These are phyloP conservation scores for Caenorhabditis remanei DNA, from an alignment of 1,140 invertebrate genomes.

Conservation along the genomic window DNA sequence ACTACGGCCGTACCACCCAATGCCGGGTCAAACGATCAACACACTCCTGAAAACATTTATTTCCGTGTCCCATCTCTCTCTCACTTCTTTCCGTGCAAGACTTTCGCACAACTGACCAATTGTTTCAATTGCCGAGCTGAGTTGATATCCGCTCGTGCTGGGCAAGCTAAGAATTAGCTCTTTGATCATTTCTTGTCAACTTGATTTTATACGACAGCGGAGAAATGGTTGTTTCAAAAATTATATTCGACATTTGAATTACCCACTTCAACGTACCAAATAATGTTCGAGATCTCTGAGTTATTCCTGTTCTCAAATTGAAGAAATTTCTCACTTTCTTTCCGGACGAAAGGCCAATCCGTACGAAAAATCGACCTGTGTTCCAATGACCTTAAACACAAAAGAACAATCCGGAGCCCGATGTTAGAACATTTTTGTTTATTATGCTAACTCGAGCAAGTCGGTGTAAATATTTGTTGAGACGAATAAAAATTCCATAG, in stretches of 20 bases:
- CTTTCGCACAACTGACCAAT: constrained; percentile 7
- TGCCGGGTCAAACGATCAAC: constrained; percentile 13
- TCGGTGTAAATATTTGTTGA: constrained; percentile 19
- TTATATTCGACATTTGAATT: too few species aligned
- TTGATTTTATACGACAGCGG: not conserved
- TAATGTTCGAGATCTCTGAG: not conserved
- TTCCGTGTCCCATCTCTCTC: not conserved
- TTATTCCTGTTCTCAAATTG: not conserved
- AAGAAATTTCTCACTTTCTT: not conserved
- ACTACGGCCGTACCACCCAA: not conserved
- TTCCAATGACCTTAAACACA: constrained; percentile 10
- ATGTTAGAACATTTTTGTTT: not conserved
- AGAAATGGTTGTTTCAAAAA: too few species aligned
- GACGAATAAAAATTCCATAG: not conserved
- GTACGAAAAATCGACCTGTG: constrained; percentile 14
- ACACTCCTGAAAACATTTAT: not conserved
- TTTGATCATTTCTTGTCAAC: constrained; percentile 3
- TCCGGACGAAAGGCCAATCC: not conserved
- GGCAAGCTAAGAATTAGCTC: not conserved
- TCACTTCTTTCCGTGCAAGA: constrained; percentile 57
- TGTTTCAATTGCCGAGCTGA: not conserved
- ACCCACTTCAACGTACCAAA: too few species aligned
- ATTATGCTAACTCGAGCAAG: constrained; percentile 22
- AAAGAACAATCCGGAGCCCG: not conserved
- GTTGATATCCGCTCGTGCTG: not conserved